Base-by-base conservation (phyloP, 2,113 vertebrate species). In the Nibea albiflora region DNA sequence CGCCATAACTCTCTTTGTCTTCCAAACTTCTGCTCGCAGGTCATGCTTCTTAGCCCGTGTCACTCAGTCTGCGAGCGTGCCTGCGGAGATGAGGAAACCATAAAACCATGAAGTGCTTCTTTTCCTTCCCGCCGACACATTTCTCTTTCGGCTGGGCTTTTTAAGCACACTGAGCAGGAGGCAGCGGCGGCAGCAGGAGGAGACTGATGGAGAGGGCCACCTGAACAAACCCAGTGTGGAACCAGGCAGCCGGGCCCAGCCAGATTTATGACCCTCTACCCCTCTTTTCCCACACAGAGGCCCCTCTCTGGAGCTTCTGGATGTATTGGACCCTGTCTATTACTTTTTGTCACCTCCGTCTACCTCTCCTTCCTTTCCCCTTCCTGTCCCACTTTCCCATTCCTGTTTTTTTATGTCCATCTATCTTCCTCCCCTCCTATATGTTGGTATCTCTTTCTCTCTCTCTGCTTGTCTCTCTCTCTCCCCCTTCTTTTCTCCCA, bases 201-300 rank as follows among this genome's bases (percentile, higher is more conserved):
- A 78, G 70, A 88, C 76, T 92, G 92, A 93, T 89, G 86, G 91
- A 92, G 88, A 83, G 86, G 90, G 84, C 90, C 93, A 94, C 93
- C 92, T 94, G 90, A 93, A 93, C 89, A 94, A 94, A 94, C 90
- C 85, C 83, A 90, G 85, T 85, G 77, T 86, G 70, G 75, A 89
- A 82, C 70, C 83, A 77, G 50, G 85, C 73, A 84, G 60, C 78
- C 54, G 76, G 79, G 58, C 82, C 75, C 78, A 73, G 85, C 26
- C 87, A 90, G 88, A 93, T 94, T 94, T 94, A 93, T 92, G 88
- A 73, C 84, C 69, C 77, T 73, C 50, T 75, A 57, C 80, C 75
- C 66, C n/a, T 83, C 78, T 88, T 86, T 90, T 92, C 86, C 84
- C 90, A 90, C 86, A 89, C 69, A 72, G 83, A 86, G 83, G 84